A percentile compares a stretch with the other conserved stretches of the same genome.
phyloP scores from a whole-genome alignment of 2,888 invertebrate species.

The Xestobium rufovillosum region DNA sequence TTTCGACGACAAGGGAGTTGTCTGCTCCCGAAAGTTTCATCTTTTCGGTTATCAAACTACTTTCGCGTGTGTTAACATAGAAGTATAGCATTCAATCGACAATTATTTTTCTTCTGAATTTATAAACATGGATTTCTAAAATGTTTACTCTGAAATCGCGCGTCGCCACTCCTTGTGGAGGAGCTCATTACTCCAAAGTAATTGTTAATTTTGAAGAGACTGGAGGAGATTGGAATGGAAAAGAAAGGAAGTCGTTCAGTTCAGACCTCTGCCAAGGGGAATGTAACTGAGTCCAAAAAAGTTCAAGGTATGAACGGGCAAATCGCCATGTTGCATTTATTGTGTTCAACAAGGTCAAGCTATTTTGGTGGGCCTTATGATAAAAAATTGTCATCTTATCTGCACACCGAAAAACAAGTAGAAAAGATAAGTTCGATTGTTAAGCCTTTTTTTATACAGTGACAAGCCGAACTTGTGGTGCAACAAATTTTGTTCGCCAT shows the following conservation, averaged over 20 bases:
- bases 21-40: constrained; percentile 51
- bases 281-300: constrained; percentile 68
- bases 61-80: too few species aligned
- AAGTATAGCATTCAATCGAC: too few species aligned
- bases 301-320: constrained; percentile 58
- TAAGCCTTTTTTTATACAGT: too few species aligned
- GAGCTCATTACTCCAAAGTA: constrained; percentile 53
- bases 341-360: constrained; percentile 15
- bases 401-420: too few species aligned
- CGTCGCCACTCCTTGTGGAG: constrained; percentile 67
- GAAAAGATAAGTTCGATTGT: too few species aligned
- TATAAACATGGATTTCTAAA: constrained; percentile 75
- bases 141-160: constrained; percentile 65
- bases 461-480: constrained; percentile 2
- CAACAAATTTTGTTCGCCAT: too few species aligned
- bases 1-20: constrained; percentile 59
- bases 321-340: too few species aligned
- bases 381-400: constrained; percentile 6
- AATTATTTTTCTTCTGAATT: constrained; percentile 51
- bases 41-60: constrained; percentile 34
- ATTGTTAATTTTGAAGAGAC: constrained; percentile 29
- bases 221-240: constrained; percentile 57
- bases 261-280: constrained; percentile 63
- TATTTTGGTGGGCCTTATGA: constrained; percentile 15
- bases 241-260: constrained; percentile 65